Evolutionary conservation across 92 coral and sea anemone genomes (phyloP), one percentile per base, ranked within the genome.

Genomic region (Ricordea florida): DNA sequence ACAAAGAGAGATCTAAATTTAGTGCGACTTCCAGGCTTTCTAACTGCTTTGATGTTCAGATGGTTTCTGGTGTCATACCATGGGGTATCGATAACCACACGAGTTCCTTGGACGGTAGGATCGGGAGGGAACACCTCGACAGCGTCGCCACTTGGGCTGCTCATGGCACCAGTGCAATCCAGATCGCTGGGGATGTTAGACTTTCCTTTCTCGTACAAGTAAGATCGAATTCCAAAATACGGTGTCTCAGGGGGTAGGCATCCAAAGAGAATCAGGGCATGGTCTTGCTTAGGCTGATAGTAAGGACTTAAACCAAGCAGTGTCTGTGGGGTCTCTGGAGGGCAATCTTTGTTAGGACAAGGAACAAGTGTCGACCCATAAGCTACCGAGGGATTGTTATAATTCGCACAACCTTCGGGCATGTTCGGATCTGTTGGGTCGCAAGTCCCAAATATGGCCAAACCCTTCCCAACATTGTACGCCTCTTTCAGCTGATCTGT

Each of bases 1-100:
- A 44, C 72, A 36, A 65, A 65, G 37, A 65, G 57, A 27, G 72
- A 65, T 65, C 72, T 65, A 40, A 65, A 65, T 46, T 45, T 65
- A 7, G 72, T 65, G n/a, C 28, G 22, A 30, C 72, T 65, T 53
- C 26, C 58, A 7, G 41, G 57, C 28, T 65, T 46, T 7, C 58
- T 40, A 27, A 65, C 72, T 26, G 57, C 58, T 1, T 65, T 65
- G 37, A 65, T 44, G 14, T 41, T 65, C 25, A 65, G 27, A 2
- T 44, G 72, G 28, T 65, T 64, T 44, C 72, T 43, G 24, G 58
- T 65, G 72, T 65, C 38, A 21, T 42, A 65, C 72, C 57, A 43
- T 3, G 72, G 58, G 27, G 21, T 14, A 20, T 65, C 72, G 3
- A 65, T 36, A 10, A 65, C 58, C 20, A 43, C 34, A 44, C 72